Conservation (phyloP, 2,888 invertebrate genomes). For the Philonicus albiceps region DNA sequence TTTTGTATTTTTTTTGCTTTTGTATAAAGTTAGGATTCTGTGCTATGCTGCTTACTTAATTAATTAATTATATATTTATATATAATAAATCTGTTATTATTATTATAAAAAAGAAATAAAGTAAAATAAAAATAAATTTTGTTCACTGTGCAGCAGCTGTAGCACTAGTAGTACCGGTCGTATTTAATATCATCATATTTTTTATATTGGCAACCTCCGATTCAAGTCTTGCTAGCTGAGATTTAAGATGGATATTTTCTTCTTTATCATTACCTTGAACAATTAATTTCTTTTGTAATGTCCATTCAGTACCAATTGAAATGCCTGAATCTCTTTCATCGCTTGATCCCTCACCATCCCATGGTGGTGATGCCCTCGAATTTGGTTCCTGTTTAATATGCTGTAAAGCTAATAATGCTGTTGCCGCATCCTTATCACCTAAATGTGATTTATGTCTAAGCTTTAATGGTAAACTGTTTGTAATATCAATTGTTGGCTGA, state of each 20-base stretch:
- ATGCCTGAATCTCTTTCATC: conserved; percentile 92
- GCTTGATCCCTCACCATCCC: conserved; percentile 89
- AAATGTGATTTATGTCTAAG: conserved; percentile 90
- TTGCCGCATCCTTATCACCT: conserved; percentile 88
- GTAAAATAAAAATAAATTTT: background rate
- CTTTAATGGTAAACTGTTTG: conserved; percentile 87
- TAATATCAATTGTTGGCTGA: conserved; percentile 68
- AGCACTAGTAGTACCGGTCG: conserved; percentile 51
- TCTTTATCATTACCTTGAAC: conserved; percentile 60
- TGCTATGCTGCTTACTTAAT: background rate
- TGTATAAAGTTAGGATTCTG: background rate
- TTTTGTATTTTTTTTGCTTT: no score
- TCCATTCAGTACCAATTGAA: conserved; percentile 70
- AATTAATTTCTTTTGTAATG: conserved; percentile 57
- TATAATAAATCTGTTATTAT: no score
- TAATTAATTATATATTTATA: no score
- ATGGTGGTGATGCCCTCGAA: conserved; percentile 79
- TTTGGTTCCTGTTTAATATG: conserved; percentile 88
- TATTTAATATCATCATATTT: conserved; percentile 76
- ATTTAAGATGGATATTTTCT: conserved; percentile 79
- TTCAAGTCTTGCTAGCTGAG: conserved; percentile 85
- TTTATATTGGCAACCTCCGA: conserved; percentile 91
- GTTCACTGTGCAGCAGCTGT: conserved; percentile 33
- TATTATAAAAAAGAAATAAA: background rate
- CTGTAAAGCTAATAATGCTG: conserved; percentile 80